Evolutionary conservation across 2,113 vertebrate species (phyloP).

Genomic region (Mohoua ochrocephala): DNA sequence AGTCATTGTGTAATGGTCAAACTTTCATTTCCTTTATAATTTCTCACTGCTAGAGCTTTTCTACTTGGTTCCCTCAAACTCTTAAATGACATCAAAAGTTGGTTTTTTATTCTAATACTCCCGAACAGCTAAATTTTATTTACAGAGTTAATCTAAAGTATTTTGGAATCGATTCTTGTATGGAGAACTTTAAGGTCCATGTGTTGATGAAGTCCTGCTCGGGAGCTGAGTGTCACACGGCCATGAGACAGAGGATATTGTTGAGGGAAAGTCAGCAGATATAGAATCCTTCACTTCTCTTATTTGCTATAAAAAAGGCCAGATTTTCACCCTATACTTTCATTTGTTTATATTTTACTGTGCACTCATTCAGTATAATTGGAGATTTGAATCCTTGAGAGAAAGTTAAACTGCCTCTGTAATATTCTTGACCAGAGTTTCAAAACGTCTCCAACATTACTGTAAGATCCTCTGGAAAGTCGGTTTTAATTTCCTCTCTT

Average conservation of each 20-base stretch:
- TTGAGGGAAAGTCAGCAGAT: neutral
- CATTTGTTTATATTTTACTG: neutral
- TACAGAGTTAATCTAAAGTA: neutral
- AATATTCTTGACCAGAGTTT: neutral
- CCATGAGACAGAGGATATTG: neutral
- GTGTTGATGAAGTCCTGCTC: neutral
- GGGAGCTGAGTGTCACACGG: neutral
- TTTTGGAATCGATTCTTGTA: neutral
- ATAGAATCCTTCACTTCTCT: neutral
- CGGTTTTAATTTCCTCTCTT: constrained; percentile 19
- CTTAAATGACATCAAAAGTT: neutral
- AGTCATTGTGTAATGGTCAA: neutral
- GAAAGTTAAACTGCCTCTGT: neutral
- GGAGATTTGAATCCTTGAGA: neutral
- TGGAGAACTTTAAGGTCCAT: neutral
- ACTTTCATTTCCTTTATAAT: neutral
- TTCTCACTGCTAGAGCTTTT: neutral
- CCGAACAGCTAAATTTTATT: neutral
- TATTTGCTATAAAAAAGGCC: neutral
- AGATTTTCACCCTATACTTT: neutral
- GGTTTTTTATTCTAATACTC: neutral
- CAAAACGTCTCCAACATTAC: neutral
- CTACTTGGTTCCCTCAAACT: neutral
- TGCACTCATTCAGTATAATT: neutral
- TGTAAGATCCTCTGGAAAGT: neutral